Base-by-base conservation (phyloP, 2,113 vertebrate genomes). In the Grammomys dolichurus region DNA sequence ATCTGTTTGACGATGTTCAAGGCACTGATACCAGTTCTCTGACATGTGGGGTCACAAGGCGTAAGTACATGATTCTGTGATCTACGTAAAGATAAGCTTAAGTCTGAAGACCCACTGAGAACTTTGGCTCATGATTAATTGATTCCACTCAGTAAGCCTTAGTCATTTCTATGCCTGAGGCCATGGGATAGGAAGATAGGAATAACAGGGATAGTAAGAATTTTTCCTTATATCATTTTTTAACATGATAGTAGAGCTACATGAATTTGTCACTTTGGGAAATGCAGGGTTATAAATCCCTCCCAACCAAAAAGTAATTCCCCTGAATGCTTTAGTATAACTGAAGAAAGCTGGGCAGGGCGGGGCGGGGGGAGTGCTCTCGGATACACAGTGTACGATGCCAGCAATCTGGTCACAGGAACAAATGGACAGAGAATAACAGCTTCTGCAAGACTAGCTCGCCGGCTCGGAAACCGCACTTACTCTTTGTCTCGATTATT, bases 391-490 rank as follows among this genome's bases (percentile, higher is more conserved):
- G 72, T 40, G 5, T 33, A 75, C 91, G 75, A 72, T 82, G 90
- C 96, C 84, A 92, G 96, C 69, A 94, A 93, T 95, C 91, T 85
- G 76, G 94, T 89, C 94, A 95, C 77, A 91, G 58, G 89, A 93
- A 94, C 75, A 81, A 97, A 93, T 84, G 94, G 93, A 98, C 97
- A 96, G 91, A 97, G 98, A 98, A 94, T 33, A 88, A 97, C 95
- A 88, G 95, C 95, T 87, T 97, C 95, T 70, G 51, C 31, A 14
- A 91, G 81, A 63, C 89, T 95, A 73, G 12, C 97, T 96, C 94
- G 86, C 98, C 76, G 81, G 95, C 92, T 91, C 0, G 20, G 95
- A 98, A 98, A 98, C 65, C 58, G 73, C 75, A 96, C 96, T 98
- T 88, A 24, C 95, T 96, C 90, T 97, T 97, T 93, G 84, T 97